Evolutionary conservation across 2,113 vertebrate species (phyloP), one percentile per base, ranked within the genome.

Genomic region (Pitta sordida): DNA sequence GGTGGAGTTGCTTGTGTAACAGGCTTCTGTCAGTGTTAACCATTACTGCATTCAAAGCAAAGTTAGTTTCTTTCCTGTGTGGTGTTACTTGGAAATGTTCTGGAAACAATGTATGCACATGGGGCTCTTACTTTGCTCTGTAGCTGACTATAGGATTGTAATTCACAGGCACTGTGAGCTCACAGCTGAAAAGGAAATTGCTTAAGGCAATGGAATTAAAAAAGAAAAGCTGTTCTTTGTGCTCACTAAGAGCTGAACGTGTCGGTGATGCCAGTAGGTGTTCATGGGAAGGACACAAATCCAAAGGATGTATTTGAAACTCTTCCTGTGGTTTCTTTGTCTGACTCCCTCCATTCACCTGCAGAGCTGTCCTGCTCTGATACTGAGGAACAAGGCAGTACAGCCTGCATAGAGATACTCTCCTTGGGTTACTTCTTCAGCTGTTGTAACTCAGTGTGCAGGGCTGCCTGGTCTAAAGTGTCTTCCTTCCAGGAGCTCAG

Each of bases 301-400:
- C 5, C 16, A 20, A 11, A 52, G 5, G n/a, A n/a, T n/a, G n/a
- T 62, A 30, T 32, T 62, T 32, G 44, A 46, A 64, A 46, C 27
- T 71, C 2, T 5, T 59, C 0, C 1, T 13, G 27, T n/a, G 29
- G 10, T 37, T 48, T 46, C 14, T 68, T 63, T 13, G 78, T 17
- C 7, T 37, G 62, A 13, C 3, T 48, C 6, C 11, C 70, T 13
- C 4, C 0, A 10, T n/a, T 27, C 9, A n/a, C 4, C 5, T 76
- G 27, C 16, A 36, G 23, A 15, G 75, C 12, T 51, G 34, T 29
- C 19, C 16, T 58, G 0, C 39, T 36, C 5, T 55, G 21, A 15
- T 29, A 39, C 3, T 30, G 4, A 63, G 55, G n/a, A 64, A 34
- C 7, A 43, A 37, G 24, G 11, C 22, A 44, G 4, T 32, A 34